These are phyloP conservation scores for Nomada ferruginata DNA, from an alignment of 2,888 invertebrate genomes.

Conservation along the genomic window DNA sequence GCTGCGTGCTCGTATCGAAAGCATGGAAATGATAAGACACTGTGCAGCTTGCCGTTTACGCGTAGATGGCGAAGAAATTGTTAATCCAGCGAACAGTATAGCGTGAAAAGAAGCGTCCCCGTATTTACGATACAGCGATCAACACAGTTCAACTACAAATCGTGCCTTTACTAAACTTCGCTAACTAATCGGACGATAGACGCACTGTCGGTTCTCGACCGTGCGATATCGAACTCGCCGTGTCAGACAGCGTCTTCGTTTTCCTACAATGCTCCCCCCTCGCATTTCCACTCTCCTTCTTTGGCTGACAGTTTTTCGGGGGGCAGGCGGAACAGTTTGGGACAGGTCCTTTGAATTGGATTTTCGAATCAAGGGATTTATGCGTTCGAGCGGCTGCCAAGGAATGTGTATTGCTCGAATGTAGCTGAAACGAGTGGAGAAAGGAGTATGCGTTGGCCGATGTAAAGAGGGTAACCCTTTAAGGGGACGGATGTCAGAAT, in stretches of 20 bases:
- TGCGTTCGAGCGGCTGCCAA: no score
- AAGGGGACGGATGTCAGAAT: background rate
- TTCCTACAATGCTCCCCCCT: conserved; percentile 8
- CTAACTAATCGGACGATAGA: conserved; percentile 68
- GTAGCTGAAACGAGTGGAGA: background rate
- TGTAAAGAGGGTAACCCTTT: no score
- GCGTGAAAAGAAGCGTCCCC: conserved; percentile 49
- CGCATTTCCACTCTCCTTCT: background rate
- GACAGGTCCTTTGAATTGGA: background rate
- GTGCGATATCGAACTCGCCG: conserved; percentile 17
- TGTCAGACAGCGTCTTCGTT: conserved; percentile 6
- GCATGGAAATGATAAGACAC: conserved; percentile 3
- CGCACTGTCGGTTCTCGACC: background rate
- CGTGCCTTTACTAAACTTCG: conserved; percentile 65
- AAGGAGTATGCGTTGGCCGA: background rate
- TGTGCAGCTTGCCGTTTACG: conserved; percentile 3
- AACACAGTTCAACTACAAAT: conserved; percentile 66
- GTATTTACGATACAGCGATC: conserved; percentile 57
- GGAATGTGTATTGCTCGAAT: background rate
- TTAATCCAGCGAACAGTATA: conserved; percentile 38
- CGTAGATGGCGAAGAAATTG: background rate
- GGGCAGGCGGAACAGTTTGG: background rate
- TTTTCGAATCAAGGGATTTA: no score
- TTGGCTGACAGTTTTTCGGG: background rate
- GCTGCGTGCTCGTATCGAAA: background rate